Percentiles rank a stretch among this genome's conserved stretches.
Evolutionary conservation across 2,797 vertebrate species (phyloP).

Genomic region (Graptemys geographica): DNA sequence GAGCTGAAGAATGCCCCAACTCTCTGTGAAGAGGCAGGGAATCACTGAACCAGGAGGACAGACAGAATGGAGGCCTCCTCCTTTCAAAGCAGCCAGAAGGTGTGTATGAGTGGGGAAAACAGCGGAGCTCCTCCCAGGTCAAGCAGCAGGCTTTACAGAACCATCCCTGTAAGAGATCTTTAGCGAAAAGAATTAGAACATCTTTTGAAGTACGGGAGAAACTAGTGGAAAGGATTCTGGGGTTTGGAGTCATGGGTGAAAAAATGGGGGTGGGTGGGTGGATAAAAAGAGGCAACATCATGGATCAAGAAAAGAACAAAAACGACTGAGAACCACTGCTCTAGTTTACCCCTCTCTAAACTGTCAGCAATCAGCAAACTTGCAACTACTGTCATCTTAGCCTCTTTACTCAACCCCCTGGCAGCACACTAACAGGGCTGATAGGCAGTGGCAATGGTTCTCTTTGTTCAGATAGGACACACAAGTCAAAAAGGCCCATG

Average conservation of each 20-base stretch:
- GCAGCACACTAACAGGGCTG: background rate
- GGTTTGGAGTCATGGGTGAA: background rate
- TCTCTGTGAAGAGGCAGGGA: background rate
- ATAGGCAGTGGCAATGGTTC: rapidly evolving
- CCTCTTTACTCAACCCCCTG: background rate
- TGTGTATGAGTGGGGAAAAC: background rate
- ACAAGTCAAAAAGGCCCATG: rapidly evolving
- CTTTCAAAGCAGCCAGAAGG: background rate
- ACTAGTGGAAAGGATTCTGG: rapidly evolving
- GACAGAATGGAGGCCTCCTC: rapidly evolving
- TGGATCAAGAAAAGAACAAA: background rate
- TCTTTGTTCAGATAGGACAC: background rate
- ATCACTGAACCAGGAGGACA: background rate
- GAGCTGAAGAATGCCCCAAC: background rate
- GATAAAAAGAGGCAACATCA: rapidly evolving
- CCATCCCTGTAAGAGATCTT: background rate
- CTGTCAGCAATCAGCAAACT: background rate
- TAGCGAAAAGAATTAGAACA: background rate
- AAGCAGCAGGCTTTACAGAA: background rate
- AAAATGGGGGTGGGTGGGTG: background rate
- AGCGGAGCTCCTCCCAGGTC: rapidly evolving
- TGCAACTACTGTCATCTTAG: background rate
- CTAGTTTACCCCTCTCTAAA: background rate
- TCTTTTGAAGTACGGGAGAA: background rate
- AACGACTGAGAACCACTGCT: rapidly evolving